Conservation (phyloP, 2,888 invertebrate genomes). For the Rotaria macrura region DNA sequence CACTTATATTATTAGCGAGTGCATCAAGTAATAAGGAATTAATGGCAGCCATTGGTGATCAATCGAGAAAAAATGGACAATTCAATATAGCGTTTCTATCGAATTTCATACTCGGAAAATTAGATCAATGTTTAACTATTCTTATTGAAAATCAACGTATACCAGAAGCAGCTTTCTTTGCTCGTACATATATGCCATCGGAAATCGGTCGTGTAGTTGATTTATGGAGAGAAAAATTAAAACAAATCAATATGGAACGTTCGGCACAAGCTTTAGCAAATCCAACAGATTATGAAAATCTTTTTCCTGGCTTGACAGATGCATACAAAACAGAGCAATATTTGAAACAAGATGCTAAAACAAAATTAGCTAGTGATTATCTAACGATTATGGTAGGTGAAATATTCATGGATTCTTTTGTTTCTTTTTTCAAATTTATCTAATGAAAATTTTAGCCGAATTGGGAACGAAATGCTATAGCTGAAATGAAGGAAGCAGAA, state of each 20-base stretch:
- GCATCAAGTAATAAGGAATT: slow-evolving; percentile 63
- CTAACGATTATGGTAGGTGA: slow-evolving; percentile 50
- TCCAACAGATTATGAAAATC: slow-evolving; percentile 84
- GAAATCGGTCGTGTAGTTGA: slow-evolving; percentile 68
- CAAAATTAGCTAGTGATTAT: slow-evolving; percentile 58
- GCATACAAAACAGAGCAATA: slow-evolving; percentile 32
- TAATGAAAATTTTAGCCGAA: slow-evolving; percentile 43
- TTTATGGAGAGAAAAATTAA: slow-evolving; percentile 72
- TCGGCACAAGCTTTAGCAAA: slow-evolving; percentile 87
- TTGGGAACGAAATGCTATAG: slow-evolving; percentile 60
- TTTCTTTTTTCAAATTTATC: neutral
- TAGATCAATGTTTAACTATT: slow-evolving; percentile 76
- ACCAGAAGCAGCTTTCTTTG: slow-evolving; percentile 97
- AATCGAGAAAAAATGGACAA: slow-evolving; percentile 61
- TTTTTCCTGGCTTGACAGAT: slow-evolving; percentile 71
- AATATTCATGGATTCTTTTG: neutral
- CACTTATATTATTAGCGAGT: slow-evolving; percentile 55
- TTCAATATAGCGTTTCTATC: slow-evolving; percentile 89
- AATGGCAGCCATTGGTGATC: slow-evolving; percentile 65
- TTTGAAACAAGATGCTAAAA: slow-evolving; percentile 39
- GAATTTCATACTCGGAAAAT: slow-evolving; percentile 68
- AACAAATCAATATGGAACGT: slow-evolving; percentile 66
- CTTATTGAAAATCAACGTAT: slow-evolving; percentile 74
- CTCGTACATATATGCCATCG: slow-evolving; percentile 85
- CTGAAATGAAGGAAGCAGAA: slow-evolving; percentile 62